Percentiles rank a stretch among this genome's conserved stretches.
Evolutionary conservation across 2,113 vertebrate species (phyloP).

Genomic region (Colaptes auratus): DNA sequence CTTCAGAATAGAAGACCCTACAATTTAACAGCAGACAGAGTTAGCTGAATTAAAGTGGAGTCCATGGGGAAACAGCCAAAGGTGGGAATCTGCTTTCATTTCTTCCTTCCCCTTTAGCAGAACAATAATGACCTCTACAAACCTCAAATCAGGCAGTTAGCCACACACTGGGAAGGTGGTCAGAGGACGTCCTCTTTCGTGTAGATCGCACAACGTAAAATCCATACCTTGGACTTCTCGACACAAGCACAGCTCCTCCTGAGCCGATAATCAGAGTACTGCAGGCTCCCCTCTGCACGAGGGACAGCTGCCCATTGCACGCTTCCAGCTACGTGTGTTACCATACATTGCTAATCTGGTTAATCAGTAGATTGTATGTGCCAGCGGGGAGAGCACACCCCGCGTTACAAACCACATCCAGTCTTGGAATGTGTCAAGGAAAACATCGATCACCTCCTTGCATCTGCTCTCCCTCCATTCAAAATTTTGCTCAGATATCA

Average conservation of each 20-base stretch:
- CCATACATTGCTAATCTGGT: neutral
- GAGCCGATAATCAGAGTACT: neutral
- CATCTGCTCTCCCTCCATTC: neutral
- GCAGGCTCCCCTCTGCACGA: neutral
- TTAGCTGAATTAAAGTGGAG: neutral
- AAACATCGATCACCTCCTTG: neutral
- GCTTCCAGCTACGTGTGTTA: neutral
- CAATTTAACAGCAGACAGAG: neutral
- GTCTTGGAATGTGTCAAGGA: neutral
- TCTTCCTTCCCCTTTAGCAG: neutral
- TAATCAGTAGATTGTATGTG: neutral
- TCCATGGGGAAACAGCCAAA: neutral
- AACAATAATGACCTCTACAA: neutral
- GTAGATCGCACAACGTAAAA: neutral
- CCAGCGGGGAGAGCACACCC: neutral
- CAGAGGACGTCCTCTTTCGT: neutral
- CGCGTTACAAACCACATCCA: neutral
- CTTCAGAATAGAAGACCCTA: neutral
- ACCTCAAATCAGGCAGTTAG: neutral
- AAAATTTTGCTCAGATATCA: neutral
- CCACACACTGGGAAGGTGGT: neutral
- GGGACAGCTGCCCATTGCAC: neutral
- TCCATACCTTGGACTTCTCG: neutral
- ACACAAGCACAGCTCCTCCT: neutral
- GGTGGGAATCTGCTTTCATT: neutral